Conservation (phyloP, 2,797 vertebrate genomes). For the Urosaurus nigricauda region DNA sequence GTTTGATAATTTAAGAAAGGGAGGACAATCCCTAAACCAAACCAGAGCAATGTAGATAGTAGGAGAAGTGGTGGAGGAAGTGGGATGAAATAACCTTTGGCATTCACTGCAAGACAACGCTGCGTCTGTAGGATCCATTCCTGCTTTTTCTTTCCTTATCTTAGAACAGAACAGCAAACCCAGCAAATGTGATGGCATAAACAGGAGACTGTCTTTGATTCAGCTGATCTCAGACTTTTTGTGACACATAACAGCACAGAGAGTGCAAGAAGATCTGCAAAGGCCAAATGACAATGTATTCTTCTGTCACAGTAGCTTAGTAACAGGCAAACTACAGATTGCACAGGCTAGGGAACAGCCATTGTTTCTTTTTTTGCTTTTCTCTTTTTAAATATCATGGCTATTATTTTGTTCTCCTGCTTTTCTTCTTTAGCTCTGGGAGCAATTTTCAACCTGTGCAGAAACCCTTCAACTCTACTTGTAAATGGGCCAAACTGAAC, state of each 20-base stretch:
- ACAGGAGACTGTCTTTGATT: neutral
- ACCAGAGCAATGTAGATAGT: neutral
- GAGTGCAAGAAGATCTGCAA: neutral
- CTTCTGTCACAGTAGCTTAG: slow-evolving; percentile 13
- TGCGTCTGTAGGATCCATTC: neutral
- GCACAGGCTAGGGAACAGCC: neutral
- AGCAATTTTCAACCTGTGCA: neutral
- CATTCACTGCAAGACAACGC: fast-evolving
- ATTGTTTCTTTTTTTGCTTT: fast-evolving
- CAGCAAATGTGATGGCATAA: fast-evolving
- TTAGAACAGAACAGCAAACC: neutral
- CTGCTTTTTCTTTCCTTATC: slow-evolving; percentile 7
- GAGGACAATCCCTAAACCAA: fast-evolving
- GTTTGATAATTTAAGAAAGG: neutral
- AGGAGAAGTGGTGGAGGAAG: no score
- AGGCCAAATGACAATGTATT: fast-evolving
- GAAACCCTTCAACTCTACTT: no score
- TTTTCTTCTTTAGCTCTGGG: neutral
- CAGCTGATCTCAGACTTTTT: neutral
- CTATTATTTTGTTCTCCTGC: neutral
- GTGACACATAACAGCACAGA: neutral
- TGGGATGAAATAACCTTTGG: neutral
- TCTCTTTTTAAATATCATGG: neutral
- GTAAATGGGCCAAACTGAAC: neutral
- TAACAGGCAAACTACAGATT: neutral